Evolutionary conservation across 2,113 vertebrate genomes (phyloP).

Genomic region (Chaetops frenatus): DNA sequence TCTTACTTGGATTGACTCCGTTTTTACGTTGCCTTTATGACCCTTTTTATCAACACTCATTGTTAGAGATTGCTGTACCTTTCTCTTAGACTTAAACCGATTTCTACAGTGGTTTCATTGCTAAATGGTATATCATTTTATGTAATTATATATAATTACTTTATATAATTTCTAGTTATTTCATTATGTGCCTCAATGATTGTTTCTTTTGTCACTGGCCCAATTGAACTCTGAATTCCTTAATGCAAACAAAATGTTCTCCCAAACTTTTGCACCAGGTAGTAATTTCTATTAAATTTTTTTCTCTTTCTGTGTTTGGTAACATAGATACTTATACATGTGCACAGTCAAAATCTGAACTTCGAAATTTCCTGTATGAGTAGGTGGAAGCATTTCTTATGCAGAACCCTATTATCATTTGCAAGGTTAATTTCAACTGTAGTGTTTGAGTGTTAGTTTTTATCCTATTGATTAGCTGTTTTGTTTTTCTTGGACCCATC

Average conservation of each 20-base stretch:
- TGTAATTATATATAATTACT: neutral
- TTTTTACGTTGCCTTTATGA: neutral
- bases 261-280: neutral
- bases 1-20: neutral
- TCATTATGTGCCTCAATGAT: neutral
- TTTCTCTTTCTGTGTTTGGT: neutral
- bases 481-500: constrained; percentile 49
- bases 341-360: neutral
- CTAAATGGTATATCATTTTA: neutral
- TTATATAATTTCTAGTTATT: neutral
- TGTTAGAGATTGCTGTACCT: neutral
- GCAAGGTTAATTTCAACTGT: neutral
- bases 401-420: neutral
- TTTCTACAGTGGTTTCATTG: neutral
- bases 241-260: neutral
- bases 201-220: neutral
- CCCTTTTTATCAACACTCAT: neutral
- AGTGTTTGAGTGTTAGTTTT: neutral
- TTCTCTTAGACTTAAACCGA: neutral
- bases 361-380: neutral
- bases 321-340: neutral
- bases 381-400: neutral
- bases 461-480: constrained; percentile 31
- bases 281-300: neutral
- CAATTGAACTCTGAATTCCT: neutral